These are phyloP conservation scores for Tuberolachnus salignus DNA, from an alignment of 2,888 invertebrate species.

Conservation along the genomic window DNA sequence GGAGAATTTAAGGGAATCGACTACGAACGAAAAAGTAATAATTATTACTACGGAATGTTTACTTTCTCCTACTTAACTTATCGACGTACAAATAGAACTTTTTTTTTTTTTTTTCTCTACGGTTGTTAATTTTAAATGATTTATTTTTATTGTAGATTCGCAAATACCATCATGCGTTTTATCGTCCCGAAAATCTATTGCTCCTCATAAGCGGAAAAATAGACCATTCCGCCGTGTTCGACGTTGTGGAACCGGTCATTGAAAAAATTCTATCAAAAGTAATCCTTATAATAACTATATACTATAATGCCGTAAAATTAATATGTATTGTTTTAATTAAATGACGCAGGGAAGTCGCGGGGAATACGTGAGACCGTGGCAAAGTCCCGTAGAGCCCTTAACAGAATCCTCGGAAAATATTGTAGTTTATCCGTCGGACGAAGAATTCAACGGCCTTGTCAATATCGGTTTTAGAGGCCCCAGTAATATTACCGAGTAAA, in stretches of 20 bases:
- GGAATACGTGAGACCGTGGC: slow-evolving; percentile 72
- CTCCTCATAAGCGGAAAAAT: slow-evolving; percentile 76
- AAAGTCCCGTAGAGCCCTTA: slow-evolving; percentile 71
- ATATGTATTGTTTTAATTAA: not conserved
- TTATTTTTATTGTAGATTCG: slow-evolving; percentile 67
- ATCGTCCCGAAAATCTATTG: slow-evolving; percentile 85
- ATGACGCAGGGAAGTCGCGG: slow-evolving; percentile 35
- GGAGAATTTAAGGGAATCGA: slow-evolving; percentile 81
- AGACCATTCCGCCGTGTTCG: slow-evolving; percentile 70
- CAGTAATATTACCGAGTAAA: slow-evolving; percentile 65
- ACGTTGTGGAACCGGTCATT: slow-evolving; percentile 74
- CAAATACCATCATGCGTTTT: slow-evolving; percentile 83
- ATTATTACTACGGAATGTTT: slow-evolving; percentile 4
- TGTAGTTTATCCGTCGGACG: slow-evolving; percentile 79
- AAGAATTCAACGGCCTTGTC: slow-evolving; percentile 81
- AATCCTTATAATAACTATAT: not conserved
- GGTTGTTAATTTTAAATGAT: slow-evolving; percentile 25
- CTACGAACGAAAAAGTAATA: slow-evolving; percentile 77
- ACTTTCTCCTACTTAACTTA: too few relatives aligned
- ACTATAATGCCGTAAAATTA: too few relatives aligned
- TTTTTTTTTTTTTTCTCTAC: too few relatives aligned
- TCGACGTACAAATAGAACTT: too few relatives aligned
- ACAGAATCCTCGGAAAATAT: slow-evolving; percentile 67
- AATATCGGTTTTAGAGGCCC: slow-evolving; percentile 83
- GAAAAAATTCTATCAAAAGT: slow-evolving; percentile 70